These are phyloP conservation scores for Diadema setosum DNA, from an alignment of 35 echinoderm and acorn worm species.

Conservation along the genomic window DNA sequence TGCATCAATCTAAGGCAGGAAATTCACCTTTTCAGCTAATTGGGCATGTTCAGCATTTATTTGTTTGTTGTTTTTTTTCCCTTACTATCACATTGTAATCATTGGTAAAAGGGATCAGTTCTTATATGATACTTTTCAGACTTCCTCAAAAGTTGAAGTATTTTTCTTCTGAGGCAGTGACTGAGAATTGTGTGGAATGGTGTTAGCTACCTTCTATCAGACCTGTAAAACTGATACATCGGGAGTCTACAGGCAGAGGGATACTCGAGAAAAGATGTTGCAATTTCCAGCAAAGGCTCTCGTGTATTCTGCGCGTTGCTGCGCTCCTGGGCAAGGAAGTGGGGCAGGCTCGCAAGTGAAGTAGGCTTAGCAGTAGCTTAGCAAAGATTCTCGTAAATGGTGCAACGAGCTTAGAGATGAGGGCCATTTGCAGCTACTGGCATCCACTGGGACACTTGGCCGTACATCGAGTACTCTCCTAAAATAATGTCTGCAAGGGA, in stretches of 20 bases:
- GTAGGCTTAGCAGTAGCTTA: slow-evolving; percentile 24
- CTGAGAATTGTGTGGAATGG: too few species aligned
- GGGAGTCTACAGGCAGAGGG: not conserved
- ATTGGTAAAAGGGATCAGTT: too few species aligned
- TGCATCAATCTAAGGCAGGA: too few species aligned
- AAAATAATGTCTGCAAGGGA: slow-evolving; percentile 1
- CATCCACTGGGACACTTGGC: not conserved
- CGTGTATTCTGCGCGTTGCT: not conserved
- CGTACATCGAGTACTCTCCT: not conserved
- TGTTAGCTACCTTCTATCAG: too few species aligned
- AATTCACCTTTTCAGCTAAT: too few species aligned
- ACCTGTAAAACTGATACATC: too few species aligned
- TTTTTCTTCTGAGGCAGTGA: too few species aligned
- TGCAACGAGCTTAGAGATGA: not conserved
- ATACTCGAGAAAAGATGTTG: not conserved
- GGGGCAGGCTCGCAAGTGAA: not conserved
- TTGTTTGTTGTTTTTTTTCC: too few species aligned
- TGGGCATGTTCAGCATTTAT: too few species aligned
- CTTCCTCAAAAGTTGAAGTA: too few species aligned
- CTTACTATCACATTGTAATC: too few species aligned
- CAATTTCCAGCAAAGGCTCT: not conserved
- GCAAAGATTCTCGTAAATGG: not conserved
- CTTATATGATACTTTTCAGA: too few species aligned
- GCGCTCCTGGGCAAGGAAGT: not conserved
- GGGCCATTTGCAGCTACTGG: not conserved